phyloP scores from a whole-genome alignment of 2,888 invertebrate genomes.

The Sarcophaga subvicina region DNA sequence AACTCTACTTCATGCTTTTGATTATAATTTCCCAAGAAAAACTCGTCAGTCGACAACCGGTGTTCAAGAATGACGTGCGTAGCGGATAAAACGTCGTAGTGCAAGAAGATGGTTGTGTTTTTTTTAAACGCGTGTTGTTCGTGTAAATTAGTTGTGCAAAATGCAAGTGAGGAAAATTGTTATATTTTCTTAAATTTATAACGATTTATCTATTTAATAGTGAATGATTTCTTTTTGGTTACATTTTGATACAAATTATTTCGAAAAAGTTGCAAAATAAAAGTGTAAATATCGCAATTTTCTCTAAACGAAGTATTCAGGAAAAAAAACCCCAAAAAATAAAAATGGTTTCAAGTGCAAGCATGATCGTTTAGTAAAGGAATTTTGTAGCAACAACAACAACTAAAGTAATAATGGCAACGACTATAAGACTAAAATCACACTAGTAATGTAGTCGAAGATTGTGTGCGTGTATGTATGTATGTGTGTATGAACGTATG shows the following conservation, averaged over 20 bases:
- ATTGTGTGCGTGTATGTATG: slow-evolving; percentile 27
- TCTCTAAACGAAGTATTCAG: background rate
- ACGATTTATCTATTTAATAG: slow-evolving; percentile 18
- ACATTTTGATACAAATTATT: background rate
- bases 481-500: slow-evolving; percentile 26
- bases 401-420: slow-evolving; percentile 47
- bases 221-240: too few species aligned
- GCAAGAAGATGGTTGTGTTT: slow-evolving; percentile 16
- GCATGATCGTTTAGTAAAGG: slow-evolving; percentile 57
- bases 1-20: slow-evolving; percentile 7
- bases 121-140: slow-evolving; percentile 41
- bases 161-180: background rate
- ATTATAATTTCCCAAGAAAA: slow-evolving; percentile 41
- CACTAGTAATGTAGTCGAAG: slow-evolving; percentile 14
- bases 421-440: slow-evolving; percentile 53
- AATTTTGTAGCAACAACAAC: slow-evolving; percentile 54
- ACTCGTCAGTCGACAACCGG: slow-evolving; percentile 69
- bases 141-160: slow-evolving; percentile 5
- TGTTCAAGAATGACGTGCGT: slow-evolving; percentile 64
- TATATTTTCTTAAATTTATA: slow-evolving; percentile 23
- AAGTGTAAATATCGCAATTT: slow-evolving; percentile 15
- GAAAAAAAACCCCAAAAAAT: background rate
- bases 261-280: background rate
- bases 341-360: slow-evolving; percentile 59
- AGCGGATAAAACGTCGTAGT: slow-evolving; percentile 42